A percentile compares a stretch with the other conserved stretches of the same genome.
These are phyloP conservation scores for Spatula versicolor DNA, from an alignment of 2,797 vertebrate species.

Conservation along the genomic window DNA sequence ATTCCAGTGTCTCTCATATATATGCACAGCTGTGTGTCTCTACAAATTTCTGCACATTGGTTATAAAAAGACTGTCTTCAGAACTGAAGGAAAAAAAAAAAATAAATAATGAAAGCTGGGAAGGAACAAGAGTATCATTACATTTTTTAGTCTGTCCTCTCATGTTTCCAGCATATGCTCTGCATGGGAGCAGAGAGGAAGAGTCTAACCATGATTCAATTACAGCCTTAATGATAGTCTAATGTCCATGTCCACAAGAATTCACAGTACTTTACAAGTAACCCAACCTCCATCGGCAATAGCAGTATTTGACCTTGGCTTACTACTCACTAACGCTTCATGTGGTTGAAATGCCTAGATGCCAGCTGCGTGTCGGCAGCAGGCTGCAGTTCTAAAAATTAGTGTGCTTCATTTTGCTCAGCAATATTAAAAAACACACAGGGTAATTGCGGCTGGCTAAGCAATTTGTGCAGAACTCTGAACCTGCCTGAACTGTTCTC, in stretches of 20 bases:
- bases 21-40: fast-evolving
- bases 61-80: not conserved
- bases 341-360: not conserved
- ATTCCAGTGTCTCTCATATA: not conserved
- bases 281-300: not conserved
- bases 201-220: not conserved
- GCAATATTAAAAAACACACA: not conserved
- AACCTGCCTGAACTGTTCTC: constrained; percentile 31
- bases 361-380: not conserved
- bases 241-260: not conserved
- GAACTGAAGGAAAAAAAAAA: not conserved
- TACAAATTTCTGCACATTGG: not conserved
- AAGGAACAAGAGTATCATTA: not conserved
- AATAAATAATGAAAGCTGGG: not conserved
- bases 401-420: not conserved
- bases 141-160: not conserved
- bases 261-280: not conserved
- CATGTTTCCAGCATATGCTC: not conserved
- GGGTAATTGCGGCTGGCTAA: constrained; percentile 10
- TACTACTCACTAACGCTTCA: not conserved
- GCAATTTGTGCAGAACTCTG: not conserved
- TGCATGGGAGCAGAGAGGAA: not conserved
- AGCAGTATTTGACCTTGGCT: not conserved
- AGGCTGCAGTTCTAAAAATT: not conserved
- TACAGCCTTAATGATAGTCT: not conserved